Evolutionary conservation across 2,888 invertebrate genomes (phyloP), one percentile per base, ranked within the genome.

Genomic region (Mimachlamys varia): DNA sequence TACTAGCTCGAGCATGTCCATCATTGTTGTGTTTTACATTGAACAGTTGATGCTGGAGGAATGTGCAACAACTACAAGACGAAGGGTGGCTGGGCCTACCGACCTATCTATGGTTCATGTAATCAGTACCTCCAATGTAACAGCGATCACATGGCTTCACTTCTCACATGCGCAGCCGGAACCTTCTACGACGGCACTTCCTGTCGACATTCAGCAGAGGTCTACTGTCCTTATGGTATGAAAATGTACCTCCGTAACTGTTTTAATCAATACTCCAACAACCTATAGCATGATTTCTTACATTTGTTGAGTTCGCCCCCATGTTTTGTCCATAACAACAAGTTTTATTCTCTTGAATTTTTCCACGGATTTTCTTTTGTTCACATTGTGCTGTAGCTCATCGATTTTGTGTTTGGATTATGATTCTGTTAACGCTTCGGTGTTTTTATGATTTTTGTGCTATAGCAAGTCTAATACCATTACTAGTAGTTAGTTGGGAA

Each of bases 111-210:
- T 19, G 94, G 94, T 0, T 93, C 93, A 13, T 94, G 94, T 91
- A 94, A 94, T 88, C 92, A 93, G 88, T 94, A 93, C 90, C 91
- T 93, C 19, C 94, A 94, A 22, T 94, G 94, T 89, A 92, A 93
- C 44, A 93, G 93, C 37, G 87, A 90, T 22, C 91, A 92, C 53
- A 92, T 92, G 37, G 91, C 93, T 3, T 92, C 90, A 88, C 89
- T 94, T 33, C 92, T 94, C 91, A 94, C 94, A 90, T 94, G 94
- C 92, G 94, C 94, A 91, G 92, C 94, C 15, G 94, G 94, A 5
- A 94, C 94, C 22, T 94, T 94, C 89, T 94, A 94, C 87, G 92
- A 94, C 88, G 93, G 93, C 13, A 89, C 89, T 50, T 92, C 92
- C 91, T 94, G 94, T 90, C 89, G 92, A 19, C 91, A 93, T 88